A percentile compares a stretch with the other conserved stretches of the same genome.
Evolutionary conservation across 2,797 vertebrate species (phyloP).

Genomic region (Taenioides sp.): DNA sequence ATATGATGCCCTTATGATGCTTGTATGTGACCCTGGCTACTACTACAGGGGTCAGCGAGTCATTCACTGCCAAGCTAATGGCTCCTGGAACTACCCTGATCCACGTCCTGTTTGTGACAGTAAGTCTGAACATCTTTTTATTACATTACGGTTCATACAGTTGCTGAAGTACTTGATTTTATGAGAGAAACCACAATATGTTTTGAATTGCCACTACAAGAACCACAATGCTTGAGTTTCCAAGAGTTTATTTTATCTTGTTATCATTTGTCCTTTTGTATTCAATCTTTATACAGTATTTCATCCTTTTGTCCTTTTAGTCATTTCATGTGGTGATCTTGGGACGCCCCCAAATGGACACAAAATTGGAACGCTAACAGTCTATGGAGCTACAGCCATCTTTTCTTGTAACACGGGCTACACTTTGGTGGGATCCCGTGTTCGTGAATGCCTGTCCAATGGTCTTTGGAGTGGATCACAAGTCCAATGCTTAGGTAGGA

Average conservation of each 20-base stretch:
- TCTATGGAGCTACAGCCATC: constrained; percentile 93
- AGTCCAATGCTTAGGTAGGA: constrained; percentile 91
- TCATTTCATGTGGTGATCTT: constrained; percentile 95
- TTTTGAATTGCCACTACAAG: constrained; percentile 11
- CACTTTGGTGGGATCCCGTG: constrained; percentile 93
- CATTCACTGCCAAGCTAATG: constrained; percentile 89
- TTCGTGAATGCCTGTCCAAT: constrained; percentile 95
- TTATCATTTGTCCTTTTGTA: constrained; percentile 10
- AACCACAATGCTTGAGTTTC: constrained; percentile 6
- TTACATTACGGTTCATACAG: neutral
- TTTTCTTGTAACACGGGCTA: constrained; percentile 98
- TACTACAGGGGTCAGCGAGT: constrained; percentile 93
- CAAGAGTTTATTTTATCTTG: constrained; percentile 5
- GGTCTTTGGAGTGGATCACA: constrained; percentile 96
- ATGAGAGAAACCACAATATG: constrained; percentile 24
- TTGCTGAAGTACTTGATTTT: constrained; percentile 15
- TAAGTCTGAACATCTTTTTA: constrained; percentile 69
- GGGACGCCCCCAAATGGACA: constrained; percentile 92
- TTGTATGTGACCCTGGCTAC: constrained; percentile 95
- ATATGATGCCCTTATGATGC: constrained; percentile 93
- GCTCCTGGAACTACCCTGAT: constrained; percentile 91
- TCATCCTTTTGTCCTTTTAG: constrained; percentile 63
- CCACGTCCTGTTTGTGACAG: constrained; percentile 89
- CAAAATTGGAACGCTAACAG: constrained; percentile 94
- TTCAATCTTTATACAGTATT: constrained; percentile 6